phyloP scores from a whole-genome alignment of 1,140 invertebrate genomes.

The Drosophila watanabei region DNA sequence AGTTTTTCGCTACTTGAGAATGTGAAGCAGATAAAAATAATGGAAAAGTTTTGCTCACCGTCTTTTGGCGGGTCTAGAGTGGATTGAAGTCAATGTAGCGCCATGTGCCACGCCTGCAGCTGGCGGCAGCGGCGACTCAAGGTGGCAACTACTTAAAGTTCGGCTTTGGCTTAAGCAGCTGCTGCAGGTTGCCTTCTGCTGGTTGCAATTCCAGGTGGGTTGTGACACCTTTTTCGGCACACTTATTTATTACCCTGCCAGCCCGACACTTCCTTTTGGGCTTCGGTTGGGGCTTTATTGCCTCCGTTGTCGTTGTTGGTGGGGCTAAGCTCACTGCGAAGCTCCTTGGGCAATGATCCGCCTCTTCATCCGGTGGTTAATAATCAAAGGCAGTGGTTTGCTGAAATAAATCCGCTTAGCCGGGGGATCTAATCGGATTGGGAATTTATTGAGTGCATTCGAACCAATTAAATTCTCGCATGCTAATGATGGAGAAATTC shows the following conservation, averaged over 20 bases:
- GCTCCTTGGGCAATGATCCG: slow-evolving; percentile 34
- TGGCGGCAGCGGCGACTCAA: slow-evolving; percentile 64
- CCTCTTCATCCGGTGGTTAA: slow-evolving; percentile 5
- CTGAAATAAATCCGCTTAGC: slow-evolving; percentile 16
- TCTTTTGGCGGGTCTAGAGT: slow-evolving; percentile 32
- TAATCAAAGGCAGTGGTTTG: slow-evolving; percentile 16
- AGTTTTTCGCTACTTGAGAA: slow-evolving; percentile 76
- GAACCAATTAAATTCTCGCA: slow-evolving; percentile 25
- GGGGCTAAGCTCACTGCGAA: slow-evolving; percentile 12
- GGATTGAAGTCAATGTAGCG: slow-evolving; percentile 46
- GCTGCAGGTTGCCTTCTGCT: slow-evolving; percentile 6
- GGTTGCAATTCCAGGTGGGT: slow-evolving; percentile 21
- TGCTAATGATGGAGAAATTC: slow-evolving; percentile 27
- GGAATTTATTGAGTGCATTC: slow-evolving; percentile 38
- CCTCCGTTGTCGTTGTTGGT: slow-evolving; percentile 3
- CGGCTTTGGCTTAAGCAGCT: slow-evolving; percentile 63
- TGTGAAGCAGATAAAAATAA: slow-evolving; percentile 83
- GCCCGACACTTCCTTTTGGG: slow-evolving; percentile 35
- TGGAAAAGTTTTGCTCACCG: slow-evolving; percentile 75
- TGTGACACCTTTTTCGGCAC: slow-evolving; percentile 53
- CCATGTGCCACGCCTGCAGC: slow-evolving; percentile 56
- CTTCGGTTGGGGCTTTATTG: slow-evolving; percentile 8
- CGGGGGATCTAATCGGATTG: slow-evolving; percentile 7
- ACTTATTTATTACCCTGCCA: slow-evolving; percentile 66
- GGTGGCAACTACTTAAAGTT: slow-evolving; percentile 76